Base-by-base conservation (phyloP, 2,888 invertebrate species). In the Torymus tubicola region DNA sequence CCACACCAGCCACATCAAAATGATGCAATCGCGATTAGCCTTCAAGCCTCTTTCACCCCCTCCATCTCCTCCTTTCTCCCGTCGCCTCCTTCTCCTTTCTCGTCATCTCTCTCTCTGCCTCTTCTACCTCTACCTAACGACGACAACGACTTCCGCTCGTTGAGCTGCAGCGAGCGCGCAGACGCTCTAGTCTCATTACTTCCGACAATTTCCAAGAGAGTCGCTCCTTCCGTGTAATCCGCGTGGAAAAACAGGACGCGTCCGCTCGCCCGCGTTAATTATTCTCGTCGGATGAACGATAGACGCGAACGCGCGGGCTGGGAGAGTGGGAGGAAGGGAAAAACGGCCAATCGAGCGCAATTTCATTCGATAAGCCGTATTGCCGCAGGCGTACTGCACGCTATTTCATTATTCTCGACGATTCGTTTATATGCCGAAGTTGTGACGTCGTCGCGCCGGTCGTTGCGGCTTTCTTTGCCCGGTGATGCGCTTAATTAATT, bases 121-220 rank as follows among this genome's bases (percentile, higher is more conserved):
- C 1, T 1, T 3, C 3, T 3, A n/a, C 58, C 14, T 0, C 21
- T 52, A 31, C 31, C 31, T 60, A 67, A 78, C 58, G 61, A 78
- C 78, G 78, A 78, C 78, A 67, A 78, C 71, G 72, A 68, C 72
- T 78, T 78, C 78, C 72, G 72, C 78, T 78, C 72, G 78, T 78
- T 78, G 78, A 78, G 61, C 72, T 55, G 61, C 67, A 71, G 55
- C 50, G 70, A n/a, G 57, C 31, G 42, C 42, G 42, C 42, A 42
- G 42, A 42, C 42, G 67, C 55, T 68, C 67, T 55, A 50, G 72
- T 72, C 78, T 78, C 78, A 72, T 78, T 78, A 73, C 78, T 78
- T 73, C 72, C 72, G 72, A 78, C 68, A 78, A 78, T 78, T 78
- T 78, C 67, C 67, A 72, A 67, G 72, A 78, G 65, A 68, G 50